Conservation (phyloP, 2,888 invertebrate genomes). For the Luffia ferchaultella region DNA sequence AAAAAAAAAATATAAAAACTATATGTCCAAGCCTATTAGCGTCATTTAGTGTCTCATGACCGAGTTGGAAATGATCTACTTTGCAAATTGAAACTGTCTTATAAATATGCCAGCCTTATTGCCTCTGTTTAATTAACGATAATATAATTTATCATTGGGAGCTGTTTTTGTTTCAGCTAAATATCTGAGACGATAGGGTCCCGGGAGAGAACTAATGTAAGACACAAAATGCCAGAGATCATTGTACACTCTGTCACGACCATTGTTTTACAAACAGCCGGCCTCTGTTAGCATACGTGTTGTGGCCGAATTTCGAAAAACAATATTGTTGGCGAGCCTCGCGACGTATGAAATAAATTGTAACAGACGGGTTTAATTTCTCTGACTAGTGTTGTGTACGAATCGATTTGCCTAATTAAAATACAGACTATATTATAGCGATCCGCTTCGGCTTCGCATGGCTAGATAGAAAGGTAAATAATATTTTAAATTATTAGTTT, state of each 20-base stretch:
- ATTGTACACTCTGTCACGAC: constrained; percentile 32
- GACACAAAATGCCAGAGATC: constrained; percentile 42
- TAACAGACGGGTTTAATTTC: background rate
- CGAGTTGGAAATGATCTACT: background rate
- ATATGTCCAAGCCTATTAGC: no score
- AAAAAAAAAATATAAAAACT: no score
- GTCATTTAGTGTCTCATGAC: background rate
- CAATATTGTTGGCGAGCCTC: constrained; percentile 26
- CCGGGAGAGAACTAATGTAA: background rate
- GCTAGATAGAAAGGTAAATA: no score
- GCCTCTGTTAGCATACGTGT: constrained; percentile 50
- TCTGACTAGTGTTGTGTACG: background rate
- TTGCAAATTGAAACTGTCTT: background rate
- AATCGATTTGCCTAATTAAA: no score
- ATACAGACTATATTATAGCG: no score
- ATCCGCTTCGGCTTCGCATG: no score
- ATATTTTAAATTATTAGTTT: no score
- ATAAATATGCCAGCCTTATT: background rate
- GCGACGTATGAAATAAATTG: constrained; percentile 22
- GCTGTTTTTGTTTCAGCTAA: constrained; percentile 27
- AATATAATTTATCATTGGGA: constrained; percentile 2
- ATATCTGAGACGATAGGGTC: constrained; percentile 34
- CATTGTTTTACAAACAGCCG: constrained; percentile 50
- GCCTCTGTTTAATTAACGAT: constrained; percentile 2
- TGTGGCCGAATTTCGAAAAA: constrained; percentile 37